Base-by-base conservation (phyloP, 2,888 invertebrate genomes). In the Oscheius sp. region DNA sequence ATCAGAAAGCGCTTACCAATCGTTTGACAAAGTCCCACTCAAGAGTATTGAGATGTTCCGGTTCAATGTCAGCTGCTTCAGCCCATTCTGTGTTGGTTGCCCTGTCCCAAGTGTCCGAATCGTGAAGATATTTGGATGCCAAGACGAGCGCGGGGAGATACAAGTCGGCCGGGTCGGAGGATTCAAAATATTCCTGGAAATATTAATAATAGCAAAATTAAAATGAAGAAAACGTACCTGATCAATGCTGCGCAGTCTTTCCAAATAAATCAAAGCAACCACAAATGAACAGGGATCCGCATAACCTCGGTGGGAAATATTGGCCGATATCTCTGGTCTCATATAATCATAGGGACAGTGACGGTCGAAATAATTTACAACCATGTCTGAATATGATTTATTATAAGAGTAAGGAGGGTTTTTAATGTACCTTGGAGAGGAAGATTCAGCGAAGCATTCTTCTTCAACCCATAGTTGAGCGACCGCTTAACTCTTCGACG, bases 101-200 rank as follows among this genome's bases (percentile, higher is more conserved):
- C 5, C 81, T 61, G 49, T 95, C 95, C 78, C 94, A 93, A 88
- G 94, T 94, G 52, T 95, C 95, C 86, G 94, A 94, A 87, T 96
- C 95, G 90, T 96, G 94, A 83, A 95, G 91, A 90, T 95, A 96
- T 91, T 98, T 98, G 86, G 95, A 95, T 70, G 97, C 96, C 85
- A 97, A 93, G 93, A 95, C 96, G 92, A 97, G 91, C 74, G 97
- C 95, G 77, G 97, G 94, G 73, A 98, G 92, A 90, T 97, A 97
- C 74, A 98, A 92, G 89, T 97, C 95, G 41, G 94, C 68, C 16
- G 97, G 95, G 41, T 94, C 93, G 64, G 95, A 93, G 85, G 92
- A 91, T 83, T 93, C 92, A 76, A 96, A 91, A 90, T 95, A 96
- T 82, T 93, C 93, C 0, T 94, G 93, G 91, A 95, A 55, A 59